These are phyloP conservation scores for Hyppa rectilinea DNA, from an alignment of 2,888 invertebrate genomes.

Conservation along the genomic window DNA sequence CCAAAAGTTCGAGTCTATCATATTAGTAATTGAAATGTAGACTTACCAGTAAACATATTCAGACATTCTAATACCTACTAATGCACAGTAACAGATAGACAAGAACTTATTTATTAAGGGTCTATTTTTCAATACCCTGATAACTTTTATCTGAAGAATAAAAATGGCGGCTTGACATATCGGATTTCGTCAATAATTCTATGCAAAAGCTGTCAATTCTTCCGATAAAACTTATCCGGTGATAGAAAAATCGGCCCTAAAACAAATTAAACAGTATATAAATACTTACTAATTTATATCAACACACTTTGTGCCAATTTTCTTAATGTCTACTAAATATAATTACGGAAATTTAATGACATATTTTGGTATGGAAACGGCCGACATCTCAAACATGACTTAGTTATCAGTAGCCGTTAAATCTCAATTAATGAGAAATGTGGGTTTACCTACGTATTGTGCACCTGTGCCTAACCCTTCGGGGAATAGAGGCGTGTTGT, in stretches of 20 bases:
- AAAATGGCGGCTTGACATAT: too few relatives aligned
- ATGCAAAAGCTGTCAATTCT: too few relatives aligned
- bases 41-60: background rate
- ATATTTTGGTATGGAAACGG: slow-evolving; percentile 4
- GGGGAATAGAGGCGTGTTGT: too few relatives aligned
- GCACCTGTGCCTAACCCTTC: too few relatives aligned
- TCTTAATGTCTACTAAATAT: slow-evolving; percentile 42
- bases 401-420: background rate
- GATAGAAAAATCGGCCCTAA: too few relatives aligned
- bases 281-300: slow-evolving; percentile 42
- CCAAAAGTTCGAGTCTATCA: background rate
- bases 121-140: too few relatives aligned
- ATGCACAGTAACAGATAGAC: slow-evolving; percentile 17
- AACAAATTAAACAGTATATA: slow-evolving; percentile 14
- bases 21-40: slow-evolving; percentile 1
- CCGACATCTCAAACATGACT: background rate
- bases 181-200: too few relatives aligned
- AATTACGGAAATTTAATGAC: slow-evolving; percentile 5
- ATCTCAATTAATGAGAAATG: too few relatives aligned
- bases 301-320: slow-evolving; percentile 66
- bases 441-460: too few relatives aligned
- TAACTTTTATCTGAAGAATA: too few relatives aligned
- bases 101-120: background rate
- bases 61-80: slow-evolving; percentile 19
- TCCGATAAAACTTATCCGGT: too few relatives aligned